Conservation (phyloP, 2,113 vertebrate species). For the Thalassarche chlororhynchos region DNA sequence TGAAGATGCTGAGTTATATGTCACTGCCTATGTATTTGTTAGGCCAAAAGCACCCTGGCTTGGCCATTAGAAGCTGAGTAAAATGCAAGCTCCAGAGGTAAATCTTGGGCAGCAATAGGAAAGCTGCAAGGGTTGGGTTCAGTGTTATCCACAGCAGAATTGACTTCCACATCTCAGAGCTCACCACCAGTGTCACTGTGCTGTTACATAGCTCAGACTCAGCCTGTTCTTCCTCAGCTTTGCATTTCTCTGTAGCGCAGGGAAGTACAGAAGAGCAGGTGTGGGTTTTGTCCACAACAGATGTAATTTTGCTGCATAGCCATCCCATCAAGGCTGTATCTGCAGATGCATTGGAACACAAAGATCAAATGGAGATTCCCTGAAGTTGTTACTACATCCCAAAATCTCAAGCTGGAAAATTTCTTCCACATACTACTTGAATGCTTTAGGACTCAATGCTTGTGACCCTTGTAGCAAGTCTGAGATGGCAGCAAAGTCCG, state of each 20-base stretch:
- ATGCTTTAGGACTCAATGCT: background rate
- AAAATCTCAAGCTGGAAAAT: background rate
- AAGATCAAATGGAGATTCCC: background rate
- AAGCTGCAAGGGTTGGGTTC: background rate
- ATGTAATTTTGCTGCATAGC: background rate
- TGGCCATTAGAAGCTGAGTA: background rate
- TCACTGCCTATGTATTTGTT: background rate
- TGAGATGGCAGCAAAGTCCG: background rate
- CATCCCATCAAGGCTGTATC: background rate
- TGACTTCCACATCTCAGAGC: background rate
- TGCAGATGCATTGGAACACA: background rate
- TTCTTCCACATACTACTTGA: background rate
- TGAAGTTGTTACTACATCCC: background rate
- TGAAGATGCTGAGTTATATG: background rate
- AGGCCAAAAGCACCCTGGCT: background rate
- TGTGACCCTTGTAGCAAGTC: background rate
- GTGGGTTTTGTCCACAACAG: fast-evolving
- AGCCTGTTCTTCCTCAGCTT: background rate
- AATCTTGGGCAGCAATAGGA: background rate
- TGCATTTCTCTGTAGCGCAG: background rate
- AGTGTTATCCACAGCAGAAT: background rate
- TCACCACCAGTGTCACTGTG: too few relatives aligned
- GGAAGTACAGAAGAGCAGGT: background rate
- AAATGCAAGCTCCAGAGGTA: background rate
- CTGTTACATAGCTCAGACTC: background rate